phyloP scores from a whole-genome alignment of 2,888 invertebrate species.

The Marasmarcha lunaedactyla region DNA sequence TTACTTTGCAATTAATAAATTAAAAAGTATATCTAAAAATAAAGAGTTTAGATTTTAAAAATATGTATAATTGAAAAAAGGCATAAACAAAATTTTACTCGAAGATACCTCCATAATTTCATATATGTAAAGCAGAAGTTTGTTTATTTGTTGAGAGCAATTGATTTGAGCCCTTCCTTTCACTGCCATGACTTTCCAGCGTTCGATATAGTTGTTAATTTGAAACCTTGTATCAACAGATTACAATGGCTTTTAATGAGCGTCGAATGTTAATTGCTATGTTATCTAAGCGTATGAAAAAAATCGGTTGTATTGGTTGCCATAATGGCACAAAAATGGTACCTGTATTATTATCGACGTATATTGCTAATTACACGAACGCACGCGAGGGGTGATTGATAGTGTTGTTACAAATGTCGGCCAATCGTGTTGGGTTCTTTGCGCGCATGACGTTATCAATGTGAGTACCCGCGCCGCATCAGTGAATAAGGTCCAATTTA shows the following conservation, averaged over 20 bases:
- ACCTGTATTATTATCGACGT: slow-evolving; percentile 34
- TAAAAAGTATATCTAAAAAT: no score
- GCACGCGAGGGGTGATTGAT: slow-evolving; percentile 43
- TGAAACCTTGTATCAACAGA: no score
- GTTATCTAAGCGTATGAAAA: slow-evolving; percentile 1
- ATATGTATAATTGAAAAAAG: no score
- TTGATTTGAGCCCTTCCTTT: no score
- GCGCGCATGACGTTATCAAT: slow-evolving; percentile 24
- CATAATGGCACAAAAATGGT: slow-evolving; percentile 37
- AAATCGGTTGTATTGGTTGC: neutral
- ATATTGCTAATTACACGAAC: slow-evolving; percentile 52
- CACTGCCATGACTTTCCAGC: no score
- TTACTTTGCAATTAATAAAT: no score
- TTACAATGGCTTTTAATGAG: neutral
- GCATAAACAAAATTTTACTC: no score
- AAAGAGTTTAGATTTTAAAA: no score
- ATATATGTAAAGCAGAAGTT: no score
- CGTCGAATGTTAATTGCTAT: slow-evolving; percentile 8
- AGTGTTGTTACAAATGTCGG: slow-evolving; percentile 32
- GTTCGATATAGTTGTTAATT: no score
- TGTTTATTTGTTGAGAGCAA: no score
- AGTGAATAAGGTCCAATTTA: slow-evolving; percentile 26
- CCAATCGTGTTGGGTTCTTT: slow-evolving; percentile 29
- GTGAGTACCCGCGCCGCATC: slow-evolving; percentile 17
- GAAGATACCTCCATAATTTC: no score